Base-by-base conservation (phyloP, 2,113 vertebrate species). In the Aleadryas rufinucha region DNA sequence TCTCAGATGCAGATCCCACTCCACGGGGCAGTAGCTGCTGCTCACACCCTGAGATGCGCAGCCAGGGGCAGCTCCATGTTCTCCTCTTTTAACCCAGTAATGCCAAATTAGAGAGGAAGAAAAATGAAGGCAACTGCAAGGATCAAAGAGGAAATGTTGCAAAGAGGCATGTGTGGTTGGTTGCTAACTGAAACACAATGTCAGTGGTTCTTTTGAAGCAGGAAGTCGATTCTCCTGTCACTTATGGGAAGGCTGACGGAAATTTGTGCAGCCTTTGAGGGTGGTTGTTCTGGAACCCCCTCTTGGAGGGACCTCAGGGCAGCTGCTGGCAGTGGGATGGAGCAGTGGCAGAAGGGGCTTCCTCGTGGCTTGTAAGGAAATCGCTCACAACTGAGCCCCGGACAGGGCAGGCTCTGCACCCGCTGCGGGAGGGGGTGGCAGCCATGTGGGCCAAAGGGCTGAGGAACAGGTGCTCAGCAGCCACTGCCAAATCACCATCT, bases 131-230 rank as follows among this genome's bases (percentile, higher is more conserved):
- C 78, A 54, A 59, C 59, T 63, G 53, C 59, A 66, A 47, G 13
- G 91, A 95, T 94, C 89, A 96, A 96, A 90, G 91, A 20, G 33
- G 45, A 65, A 20, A 53, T 77, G 70, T 47, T 91, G 53, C 70
- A 57, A 42, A 76, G 90, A 83, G 78, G 49, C 81, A 41, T 19
- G 45, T 96, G 93, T 88, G 82, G 91, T 47, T 94, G 74, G 78
- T 33, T 85, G 82, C 75, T 91, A 93, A 80, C 89, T 85, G 93
- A 59, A 96, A 91, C 77, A 89, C 95, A 87, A 82, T 81, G 77
- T 61, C 89, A 56, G 91, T 50, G 87, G 84, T 24, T 74, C 91
- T 57, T 66, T 68, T 28, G n/a, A 41, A 74, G 90, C 59, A 83
- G 87, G 93, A 95, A 94, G 75, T 77, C 14, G 8, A 79, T 66